phyloP scores from a whole-genome alignment of 1,140 invertebrate genomes.

The Drosophila subpulchrella region DNA sequence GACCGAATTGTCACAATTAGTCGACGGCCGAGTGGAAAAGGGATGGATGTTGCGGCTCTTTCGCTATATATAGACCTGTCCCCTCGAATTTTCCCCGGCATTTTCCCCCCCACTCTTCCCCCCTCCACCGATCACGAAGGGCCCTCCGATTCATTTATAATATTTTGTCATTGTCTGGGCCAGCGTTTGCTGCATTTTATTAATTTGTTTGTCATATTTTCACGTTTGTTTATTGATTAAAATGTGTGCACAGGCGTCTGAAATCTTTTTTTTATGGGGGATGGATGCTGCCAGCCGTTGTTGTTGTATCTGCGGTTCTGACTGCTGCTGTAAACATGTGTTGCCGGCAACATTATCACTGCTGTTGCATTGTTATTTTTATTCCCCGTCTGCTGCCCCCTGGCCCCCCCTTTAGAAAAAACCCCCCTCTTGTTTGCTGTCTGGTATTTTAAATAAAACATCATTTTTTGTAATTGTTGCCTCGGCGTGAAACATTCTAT shows the following conservation, averaged over 20 bases:
- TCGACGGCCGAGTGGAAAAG: constrained; percentile 19
- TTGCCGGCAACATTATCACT: constrained; percentile 73
- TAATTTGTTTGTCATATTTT: constrained; percentile 83
- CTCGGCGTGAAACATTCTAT: constrained; percentile 46
- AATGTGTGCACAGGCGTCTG: constrained; percentile 63
- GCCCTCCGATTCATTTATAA: constrained; percentile 67
- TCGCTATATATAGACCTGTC: constrained; percentile 57
- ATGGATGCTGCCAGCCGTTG: constrained; percentile 49
- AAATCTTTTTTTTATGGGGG: background rate
- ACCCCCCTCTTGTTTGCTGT: constrained; percentile 22
- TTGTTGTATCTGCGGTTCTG: constrained; percentile 46
- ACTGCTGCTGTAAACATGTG: constrained; percentile 71
- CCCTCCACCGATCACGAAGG: constrained; percentile 22
- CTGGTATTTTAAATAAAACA: constrained; percentile 74
- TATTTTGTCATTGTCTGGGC: constrained; percentile 74
- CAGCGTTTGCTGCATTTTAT: constrained; percentile 70
- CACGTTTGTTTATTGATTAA: constrained; percentile 82
- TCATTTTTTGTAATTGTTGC: constrained; percentile 70
- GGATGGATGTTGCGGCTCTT: constrained; percentile 15
- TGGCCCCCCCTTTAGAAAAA: background rate
- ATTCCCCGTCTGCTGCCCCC: constrained; percentile 23
- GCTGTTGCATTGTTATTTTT: constrained; percentile 67
- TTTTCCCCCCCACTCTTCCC: background rate
- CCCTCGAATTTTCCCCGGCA: constrained; percentile 25
- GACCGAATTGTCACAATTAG: constrained; percentile 76